phyloP scores from a whole-genome alignment of 1,140 invertebrate genomes.

The Temnothorax nylanderi region DNA sequence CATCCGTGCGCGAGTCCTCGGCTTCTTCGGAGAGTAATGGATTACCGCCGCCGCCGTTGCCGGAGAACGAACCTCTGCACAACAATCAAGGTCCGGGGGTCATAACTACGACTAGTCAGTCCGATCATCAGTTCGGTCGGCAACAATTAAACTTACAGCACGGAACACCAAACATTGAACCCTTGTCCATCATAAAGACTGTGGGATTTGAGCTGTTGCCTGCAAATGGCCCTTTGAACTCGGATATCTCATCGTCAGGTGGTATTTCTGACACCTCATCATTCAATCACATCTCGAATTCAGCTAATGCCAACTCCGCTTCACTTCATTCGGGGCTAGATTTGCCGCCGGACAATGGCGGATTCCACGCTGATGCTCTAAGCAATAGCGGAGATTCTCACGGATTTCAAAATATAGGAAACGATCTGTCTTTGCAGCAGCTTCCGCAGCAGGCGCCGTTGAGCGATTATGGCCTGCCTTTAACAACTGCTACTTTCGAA shows the following conservation, averaged over 20 bases:
- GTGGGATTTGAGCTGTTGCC: slow-evolving; percentile 84
- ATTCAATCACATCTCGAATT: slow-evolving; percentile 32
- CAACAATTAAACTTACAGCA: slow-evolving; percentile 63
- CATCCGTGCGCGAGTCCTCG: slow-evolving; percentile 76
- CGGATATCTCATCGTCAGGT: slow-evolving; percentile 45
- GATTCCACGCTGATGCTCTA: neutral
- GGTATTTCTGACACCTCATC: slow-evolving; percentile 40
- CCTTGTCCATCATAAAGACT: slow-evolving; percentile 83
- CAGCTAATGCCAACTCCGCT: slow-evolving; percentile 34
- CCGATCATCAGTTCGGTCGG: slow-evolving; percentile 36
- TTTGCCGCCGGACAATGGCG: slow-evolving; percentile 42
- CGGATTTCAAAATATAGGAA: slow-evolving; percentile 16
- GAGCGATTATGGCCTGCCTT: slow-evolving; percentile 48
- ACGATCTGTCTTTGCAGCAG: slow-evolving; percentile 74
- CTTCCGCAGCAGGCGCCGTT: slow-evolving; percentile 62
- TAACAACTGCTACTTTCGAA: slow-evolving; percentile 59
- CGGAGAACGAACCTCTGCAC: slow-evolving; percentile 81
- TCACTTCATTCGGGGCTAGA: slow-evolving; percentile 25
- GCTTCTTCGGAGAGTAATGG: slow-evolving; percentile 76
- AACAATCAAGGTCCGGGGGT: slow-evolving; percentile 51
- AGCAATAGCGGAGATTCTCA: neutral
- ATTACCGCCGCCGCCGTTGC: slow-evolving; percentile 84
- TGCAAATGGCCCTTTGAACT: slow-evolving; percentile 58
- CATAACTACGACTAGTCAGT: slow-evolving; percentile 12
- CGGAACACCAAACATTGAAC: slow-evolving; percentile 66